Conservation (phyloP, 53 echinoderm and acorn worm species). For the Patiria pectinifera region DNA sequence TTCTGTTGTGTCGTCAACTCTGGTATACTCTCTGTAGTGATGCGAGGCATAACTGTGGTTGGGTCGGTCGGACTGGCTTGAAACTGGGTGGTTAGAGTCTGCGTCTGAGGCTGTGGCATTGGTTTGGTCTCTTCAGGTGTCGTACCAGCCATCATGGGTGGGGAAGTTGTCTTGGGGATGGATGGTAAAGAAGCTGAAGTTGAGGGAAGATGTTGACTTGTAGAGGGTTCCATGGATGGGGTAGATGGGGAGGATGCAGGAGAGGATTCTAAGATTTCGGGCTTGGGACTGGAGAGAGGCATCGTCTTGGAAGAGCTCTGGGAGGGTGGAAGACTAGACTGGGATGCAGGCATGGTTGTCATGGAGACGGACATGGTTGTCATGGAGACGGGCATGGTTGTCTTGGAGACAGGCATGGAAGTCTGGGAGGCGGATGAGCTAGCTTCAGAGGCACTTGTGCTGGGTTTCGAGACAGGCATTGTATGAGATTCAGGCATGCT, state of each 20-base stretch:
- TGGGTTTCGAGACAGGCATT: background rate
- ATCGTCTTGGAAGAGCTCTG: background rate
- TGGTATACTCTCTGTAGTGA: slow-evolving; percentile 15
- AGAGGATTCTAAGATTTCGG: background rate
- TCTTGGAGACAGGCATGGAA: background rate
- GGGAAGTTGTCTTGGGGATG: background rate
- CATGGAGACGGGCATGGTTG: background rate
- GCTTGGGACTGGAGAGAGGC: background rate
- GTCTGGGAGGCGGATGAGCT: background rate
- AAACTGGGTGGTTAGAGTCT: slow-evolving; percentile 27
- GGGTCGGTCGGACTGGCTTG: slow-evolving; percentile 26
- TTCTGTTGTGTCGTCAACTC: slow-evolving; percentile 27
- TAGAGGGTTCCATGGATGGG: slow-evolving; percentile 9
- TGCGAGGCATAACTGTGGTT: slow-evolving; percentile 22
- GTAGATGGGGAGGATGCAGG: background rate
- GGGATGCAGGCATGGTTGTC: background rate
- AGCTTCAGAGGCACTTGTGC: background rate
- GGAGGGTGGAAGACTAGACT: slow-evolving; percentile 6
- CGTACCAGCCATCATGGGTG: background rate
- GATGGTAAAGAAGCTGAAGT: background rate
- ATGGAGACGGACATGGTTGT: background rate
- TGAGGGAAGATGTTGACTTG: background rate
- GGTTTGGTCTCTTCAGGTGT: background rate
- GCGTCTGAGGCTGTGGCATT: background rate
- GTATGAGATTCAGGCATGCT: background rate